phyloP scores from a whole-genome alignment of 2,888 invertebrate species.

The Serrognathus titanus region DNA sequence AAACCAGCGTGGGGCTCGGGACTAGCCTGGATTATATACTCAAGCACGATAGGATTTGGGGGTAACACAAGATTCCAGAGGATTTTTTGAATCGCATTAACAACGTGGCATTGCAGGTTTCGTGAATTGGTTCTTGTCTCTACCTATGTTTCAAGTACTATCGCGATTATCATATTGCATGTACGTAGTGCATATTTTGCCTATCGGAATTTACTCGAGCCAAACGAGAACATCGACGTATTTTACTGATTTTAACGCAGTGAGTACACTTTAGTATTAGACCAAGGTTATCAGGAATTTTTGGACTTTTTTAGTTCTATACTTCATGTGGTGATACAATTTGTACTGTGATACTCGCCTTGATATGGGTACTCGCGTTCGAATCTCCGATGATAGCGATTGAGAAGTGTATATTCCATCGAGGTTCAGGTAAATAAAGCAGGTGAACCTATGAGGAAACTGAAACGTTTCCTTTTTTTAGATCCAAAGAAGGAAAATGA shows the following conservation, averaged over 20 bases:
- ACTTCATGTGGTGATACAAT: background rate
- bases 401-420: background rate
- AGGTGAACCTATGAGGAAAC: too few relatives aligned
- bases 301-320: background rate
- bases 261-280: background rate
- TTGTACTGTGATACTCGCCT: background rate
- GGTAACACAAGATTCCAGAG: background rate
- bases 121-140: background rate
- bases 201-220: background rate
- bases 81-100: too few relatives aligned
- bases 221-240: background rate
- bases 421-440: background rate
- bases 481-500: too few relatives aligned
- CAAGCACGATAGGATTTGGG: slow-evolving; percentile 18
- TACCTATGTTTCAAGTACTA: background rate
- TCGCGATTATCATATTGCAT: background rate
- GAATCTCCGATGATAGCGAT: background rate
- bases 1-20: slow-evolving; percentile 13
- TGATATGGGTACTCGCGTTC: background rate
- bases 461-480: too few relatives aligned
- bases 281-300: too few relatives aligned
- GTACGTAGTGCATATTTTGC: background rate
- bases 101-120: background rate
- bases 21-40: slow-evolving; percentile 17
- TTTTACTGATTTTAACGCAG: background rate